A percentile compares a stretch with the other conserved stretches of the same genome.
These are phyloP conservation scores for Microcebus murinus DNA, from an alignment of 2,113 vertebrate genomes.

Conservation along the genomic window DNA sequence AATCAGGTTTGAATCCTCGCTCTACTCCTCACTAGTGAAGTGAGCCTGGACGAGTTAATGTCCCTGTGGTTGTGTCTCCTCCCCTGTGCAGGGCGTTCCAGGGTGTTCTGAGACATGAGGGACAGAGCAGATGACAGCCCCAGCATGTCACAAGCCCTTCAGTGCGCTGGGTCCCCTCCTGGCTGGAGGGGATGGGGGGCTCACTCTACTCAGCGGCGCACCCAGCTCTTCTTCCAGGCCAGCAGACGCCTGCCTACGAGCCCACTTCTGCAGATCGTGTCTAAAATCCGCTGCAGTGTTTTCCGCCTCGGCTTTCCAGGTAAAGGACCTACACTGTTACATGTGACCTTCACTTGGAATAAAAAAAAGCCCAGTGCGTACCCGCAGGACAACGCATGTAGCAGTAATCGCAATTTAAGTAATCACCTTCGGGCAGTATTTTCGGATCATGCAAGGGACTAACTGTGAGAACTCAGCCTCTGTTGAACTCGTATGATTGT, in stretches of 20 bases:
- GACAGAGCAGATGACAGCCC: not conserved
- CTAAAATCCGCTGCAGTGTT: too few relatives aligned
- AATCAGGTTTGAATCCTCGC: too few relatives aligned
- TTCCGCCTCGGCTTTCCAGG: not conserved
- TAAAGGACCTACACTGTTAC: not conserved
- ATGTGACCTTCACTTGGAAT: not conserved
- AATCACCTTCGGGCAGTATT: not conserved
- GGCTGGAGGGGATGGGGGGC: too few relatives aligned
- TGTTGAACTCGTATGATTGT: not conserved
- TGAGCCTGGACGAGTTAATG: not conserved
- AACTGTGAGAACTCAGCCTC: not conserved
- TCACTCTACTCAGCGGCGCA: rapidly evolving
- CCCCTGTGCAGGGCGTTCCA: not conserved
- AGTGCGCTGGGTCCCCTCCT: rapidly evolving
- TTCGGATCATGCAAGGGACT: not conserved
- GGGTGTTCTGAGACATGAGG: not conserved
- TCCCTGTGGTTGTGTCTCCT: not conserved
- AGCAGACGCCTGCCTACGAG: not conserved
- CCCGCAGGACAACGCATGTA: rapidly evolving
- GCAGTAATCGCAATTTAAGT: too few relatives aligned
- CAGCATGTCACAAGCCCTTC: not conserved
- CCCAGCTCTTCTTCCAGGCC: not conserved
- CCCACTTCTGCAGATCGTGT: not conserved
- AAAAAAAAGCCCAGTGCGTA: not conserved
- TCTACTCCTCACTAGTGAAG: not conserved